Base-by-base conservation (phyloP, 2,888 invertebrate genomes). In the Lithophane leautieri region DNA sequence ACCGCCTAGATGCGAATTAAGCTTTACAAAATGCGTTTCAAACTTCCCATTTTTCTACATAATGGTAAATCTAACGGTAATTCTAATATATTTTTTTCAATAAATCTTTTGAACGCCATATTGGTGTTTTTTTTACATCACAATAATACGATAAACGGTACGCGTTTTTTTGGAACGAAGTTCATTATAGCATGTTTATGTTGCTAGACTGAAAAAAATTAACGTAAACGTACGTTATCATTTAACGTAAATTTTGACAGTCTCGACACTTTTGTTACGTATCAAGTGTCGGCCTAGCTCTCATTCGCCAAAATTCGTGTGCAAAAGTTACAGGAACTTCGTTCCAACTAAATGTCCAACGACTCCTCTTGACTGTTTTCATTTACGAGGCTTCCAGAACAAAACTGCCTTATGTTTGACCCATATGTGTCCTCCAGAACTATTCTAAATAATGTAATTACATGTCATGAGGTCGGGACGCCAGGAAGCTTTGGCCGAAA, bases 81-180 rank as follows among this genome's bases (percentile, higher is more conserved):
- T 66, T 47, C 66, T 71, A 71, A 79, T 63, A 73, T 40, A 34
- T 40, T 7, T 61, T 28, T 47, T 67, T 54, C n/a, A 47, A 65
- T 47, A 78, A 78, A 80, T 80, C 75, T 79, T 80, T 81, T 72
- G 72, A 81, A 81, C 81, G 76, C 76, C 66, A n/a, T 76, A 61
- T 81, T 81, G 76, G 81, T 76, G 80, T 80, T 80, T 25, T 67
- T 50, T 50, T 22, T 22, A 47, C 44, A 80, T 75, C 79, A 79
- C 79, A 78, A 74, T 52, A 62, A 56, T 52, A 56, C n/a, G 28
- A 69, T 40, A 44, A 34, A 47, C 25, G 52, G 56, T 68, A 52
- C 52, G n/a, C n/a, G 28, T 34, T 58, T 16, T 16, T 25, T 56
- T 60, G n/a, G 19, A 60, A 67, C n/a, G 7, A 6, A n/a, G 2